Evolutionary conservation across 2,888 invertebrate genomes (phyloP).

Genomic region (Acleris literana): DNA sequence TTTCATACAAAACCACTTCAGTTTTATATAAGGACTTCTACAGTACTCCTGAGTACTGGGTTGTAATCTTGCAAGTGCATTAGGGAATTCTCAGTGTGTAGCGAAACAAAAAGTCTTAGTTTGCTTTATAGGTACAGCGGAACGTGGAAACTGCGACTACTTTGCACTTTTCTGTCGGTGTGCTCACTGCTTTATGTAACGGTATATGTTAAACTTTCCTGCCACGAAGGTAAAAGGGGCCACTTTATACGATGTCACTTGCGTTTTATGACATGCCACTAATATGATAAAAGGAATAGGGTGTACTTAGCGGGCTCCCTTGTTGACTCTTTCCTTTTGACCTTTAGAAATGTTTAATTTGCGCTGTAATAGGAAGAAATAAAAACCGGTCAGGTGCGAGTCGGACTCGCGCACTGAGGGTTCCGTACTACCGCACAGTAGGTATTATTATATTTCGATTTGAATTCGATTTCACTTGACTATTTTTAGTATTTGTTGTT

Average conservation of each 20-base stretch:
- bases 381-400: too few species aligned
- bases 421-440: too few species aligned
- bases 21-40: neutral
- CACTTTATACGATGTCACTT: neutral
- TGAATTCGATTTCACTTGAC: too few species aligned
- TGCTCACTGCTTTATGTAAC: neutral
- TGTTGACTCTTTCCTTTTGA: too few species aligned
- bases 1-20: too few species aligned
- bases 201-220: neutral
- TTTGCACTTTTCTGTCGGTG: slow-evolving; percentile 15
- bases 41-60: neutral
- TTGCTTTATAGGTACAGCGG: slow-evolving; percentile 25
- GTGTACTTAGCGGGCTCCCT: too few species aligned
- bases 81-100: slow-evolving; percentile 31
- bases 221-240: neutral
- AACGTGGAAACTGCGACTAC: slow-evolving; percentile 21
- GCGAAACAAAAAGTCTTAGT: slow-evolving; percentile 23
- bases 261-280: slow-evolving; percentile 2
- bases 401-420: too few species aligned
- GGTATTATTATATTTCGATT: too few species aligned
- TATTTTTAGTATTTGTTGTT: too few species aligned
- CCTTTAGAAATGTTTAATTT: too few species aligned
- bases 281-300: too few species aligned
- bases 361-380: too few species aligned
- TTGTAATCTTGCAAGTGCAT: slow-evolving; percentile 36